Evolutionary conservation across 1,140 invertebrate genomes (phyloP).

Genomic region (Anastatus disparis): DNA sequence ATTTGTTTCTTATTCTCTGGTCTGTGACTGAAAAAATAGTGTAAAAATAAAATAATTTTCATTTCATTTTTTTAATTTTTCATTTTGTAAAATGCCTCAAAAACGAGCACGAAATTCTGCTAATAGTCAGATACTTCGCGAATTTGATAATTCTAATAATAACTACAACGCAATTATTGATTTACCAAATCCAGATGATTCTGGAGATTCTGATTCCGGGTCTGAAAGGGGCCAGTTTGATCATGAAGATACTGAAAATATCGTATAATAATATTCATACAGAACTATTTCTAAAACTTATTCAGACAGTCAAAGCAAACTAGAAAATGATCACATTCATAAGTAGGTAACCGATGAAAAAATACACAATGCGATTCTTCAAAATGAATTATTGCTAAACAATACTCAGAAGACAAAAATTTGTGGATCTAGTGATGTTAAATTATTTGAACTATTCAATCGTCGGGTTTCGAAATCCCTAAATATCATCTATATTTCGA

Average conservation of each 20-base stretch:
- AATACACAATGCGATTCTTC: not conserved
- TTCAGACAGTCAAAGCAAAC: not conserved
- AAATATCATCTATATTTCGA: too few relatives aligned
- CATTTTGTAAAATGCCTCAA: not conserved
- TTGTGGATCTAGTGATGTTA: too few relatives aligned
- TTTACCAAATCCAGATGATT: too few relatives aligned
- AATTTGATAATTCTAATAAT: slow-evolving; percentile 2
- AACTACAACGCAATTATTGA: not conserved
- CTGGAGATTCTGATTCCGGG: too few relatives aligned
- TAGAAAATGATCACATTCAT: slow-evolving; percentile 3
- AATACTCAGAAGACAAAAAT: slow-evolving; percentile 1
- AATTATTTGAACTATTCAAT: too few relatives aligned
- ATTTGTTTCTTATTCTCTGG: slow-evolving; percentile 4
- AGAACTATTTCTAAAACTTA: slow-evolving; percentile 18
- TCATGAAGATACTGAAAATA: slow-evolving; percentile 12
- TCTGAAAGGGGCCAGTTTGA: too few relatives aligned
- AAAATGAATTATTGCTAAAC: slow-evolving; percentile 18
- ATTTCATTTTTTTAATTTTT: not conserved
- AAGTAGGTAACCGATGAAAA: not conserved
- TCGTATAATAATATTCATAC: slow-evolving; percentile 1
- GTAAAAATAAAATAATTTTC: slow-evolving; percentile 5
- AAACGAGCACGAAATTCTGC: not conserved
- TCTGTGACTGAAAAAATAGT: slow-evolving; percentile 8
- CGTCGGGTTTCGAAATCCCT: too few relatives aligned
- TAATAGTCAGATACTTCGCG: not conserved